phyloP scores from a whole-genome alignment of 1,140 invertebrate genomes.

The Nymphalis io region DNA sequence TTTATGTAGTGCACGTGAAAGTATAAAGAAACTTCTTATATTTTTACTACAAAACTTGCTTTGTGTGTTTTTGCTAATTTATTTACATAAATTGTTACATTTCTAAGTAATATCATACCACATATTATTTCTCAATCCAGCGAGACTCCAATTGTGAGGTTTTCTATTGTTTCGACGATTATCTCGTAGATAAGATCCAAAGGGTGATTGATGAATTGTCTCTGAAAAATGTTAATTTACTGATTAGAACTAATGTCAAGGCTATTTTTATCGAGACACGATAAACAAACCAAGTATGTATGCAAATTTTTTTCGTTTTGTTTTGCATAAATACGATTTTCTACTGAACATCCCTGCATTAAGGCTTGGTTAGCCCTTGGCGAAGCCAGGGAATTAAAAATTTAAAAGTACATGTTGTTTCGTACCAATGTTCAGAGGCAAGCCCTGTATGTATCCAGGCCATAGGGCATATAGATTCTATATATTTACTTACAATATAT shows the following conservation, averaged over 20 bases:
- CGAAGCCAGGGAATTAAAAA: too few relatives aligned
- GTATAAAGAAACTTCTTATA: too few relatives aligned
- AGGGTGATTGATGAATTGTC: constrained; percentile 8
- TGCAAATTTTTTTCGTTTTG: too few relatives aligned
- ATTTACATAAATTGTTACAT: background rate
- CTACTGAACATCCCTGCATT: too few relatives aligned
- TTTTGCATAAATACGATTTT: too few relatives aligned
- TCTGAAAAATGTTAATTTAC: constrained; percentile 18
- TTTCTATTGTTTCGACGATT: background rate
- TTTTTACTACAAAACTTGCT: background rate
- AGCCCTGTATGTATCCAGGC: too few relatives aligned
- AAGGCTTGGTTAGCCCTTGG: too few relatives aligned
- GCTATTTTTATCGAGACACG: background rate
- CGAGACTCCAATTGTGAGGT: constrained; percentile 5
- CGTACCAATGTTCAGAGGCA: too few relatives aligned
- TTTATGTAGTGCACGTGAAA: too few relatives aligned
- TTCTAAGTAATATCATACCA: background rate
- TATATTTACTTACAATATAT: too few relatives aligned
- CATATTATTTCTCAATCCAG: background rate
- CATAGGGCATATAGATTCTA: too few relatives aligned
- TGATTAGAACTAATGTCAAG: constrained; percentile 2
- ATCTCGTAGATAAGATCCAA: constrained; percentile 17
- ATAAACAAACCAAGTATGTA: background rate
- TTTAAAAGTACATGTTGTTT: too few relatives aligned
- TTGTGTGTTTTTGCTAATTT: background rate